A percentile compares a stretch with the other conserved stretches of the same genome.
Evolutionary conservation across 1,140 invertebrate species (phyloP).

Genomic region (Aphelenchoides besseyi): DNA sequence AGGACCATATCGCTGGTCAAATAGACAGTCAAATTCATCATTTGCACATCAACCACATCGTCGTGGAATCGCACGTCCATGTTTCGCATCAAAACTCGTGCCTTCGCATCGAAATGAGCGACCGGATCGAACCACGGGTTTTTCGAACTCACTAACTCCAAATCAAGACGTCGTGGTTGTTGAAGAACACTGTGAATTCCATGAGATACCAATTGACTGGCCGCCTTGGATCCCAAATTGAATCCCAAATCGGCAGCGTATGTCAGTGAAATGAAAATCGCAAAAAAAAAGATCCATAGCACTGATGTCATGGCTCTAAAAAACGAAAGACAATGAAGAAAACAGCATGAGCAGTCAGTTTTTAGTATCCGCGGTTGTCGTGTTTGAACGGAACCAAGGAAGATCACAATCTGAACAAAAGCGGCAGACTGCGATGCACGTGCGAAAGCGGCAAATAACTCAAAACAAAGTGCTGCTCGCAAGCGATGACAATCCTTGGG

Average conservation of each 20-base stretch:
- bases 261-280: too few species aligned
- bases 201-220: constrained; percentile 27
- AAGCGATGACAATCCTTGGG: too few species aligned
- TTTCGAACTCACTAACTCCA: constrained; percentile 23
- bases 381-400: too few species aligned
- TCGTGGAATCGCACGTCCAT: constrained; percentile 28
- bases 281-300: background rate
- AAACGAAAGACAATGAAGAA: background rate
- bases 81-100: constrained; percentile 17
- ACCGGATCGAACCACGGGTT: constrained; percentile 36
- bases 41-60: constrained; percentile 27
- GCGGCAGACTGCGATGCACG: too few species aligned
- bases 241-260: constrained; percentile 14
- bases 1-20: constrained; percentile 21
- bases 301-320: background rate
- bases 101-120: constrained; percentile 29
- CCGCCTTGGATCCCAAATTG: constrained; percentile 25
- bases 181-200: constrained; percentile 22
- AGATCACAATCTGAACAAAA: too few species aligned
- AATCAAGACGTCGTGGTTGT: constrained; percentile 25
- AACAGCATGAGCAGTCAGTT: background rate
- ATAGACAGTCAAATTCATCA: constrained; percentile 20
- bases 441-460: too few species aligned
- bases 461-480: too few species aligned
- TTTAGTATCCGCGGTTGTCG: too few species aligned